Percentiles rank a stretch among this genome's conserved stretches.
Conservation (phyloP, 2,888 invertebrate species). For the Cosmia pyralina region DNA sequence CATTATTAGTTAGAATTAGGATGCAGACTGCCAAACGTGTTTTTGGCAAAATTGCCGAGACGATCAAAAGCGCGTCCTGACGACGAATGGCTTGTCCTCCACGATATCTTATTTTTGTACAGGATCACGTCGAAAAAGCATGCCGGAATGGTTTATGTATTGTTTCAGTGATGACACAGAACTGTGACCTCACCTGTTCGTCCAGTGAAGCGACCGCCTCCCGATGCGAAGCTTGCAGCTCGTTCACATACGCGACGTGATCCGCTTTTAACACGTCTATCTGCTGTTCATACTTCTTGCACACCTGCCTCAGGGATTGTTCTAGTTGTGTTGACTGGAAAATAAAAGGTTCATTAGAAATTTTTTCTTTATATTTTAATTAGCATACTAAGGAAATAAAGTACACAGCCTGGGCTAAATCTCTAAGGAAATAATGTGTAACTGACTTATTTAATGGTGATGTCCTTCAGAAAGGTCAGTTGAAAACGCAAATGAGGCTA, state of each 20-base stretch:
- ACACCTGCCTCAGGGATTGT: conserved; percentile 74
- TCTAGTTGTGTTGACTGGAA: conserved; percentile 78
- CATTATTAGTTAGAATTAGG: too few species aligned
- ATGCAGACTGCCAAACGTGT: neutral
- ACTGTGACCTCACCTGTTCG: conserved; percentile 75
- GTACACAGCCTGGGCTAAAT: too few species aligned
- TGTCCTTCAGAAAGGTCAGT: too few species aligned
- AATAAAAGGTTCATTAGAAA: conserved; percentile 34
- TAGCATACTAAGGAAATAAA: too few species aligned
- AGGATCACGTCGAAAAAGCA: neutral
- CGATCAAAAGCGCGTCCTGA: neutral
- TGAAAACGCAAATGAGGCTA: too few species aligned
- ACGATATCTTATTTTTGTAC: neutral
- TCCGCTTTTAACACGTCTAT: conserved; percentile 83
- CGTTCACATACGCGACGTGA: conserved; percentile 82
- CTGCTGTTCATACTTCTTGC: conserved; percentile 79
- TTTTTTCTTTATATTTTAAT: neutral
- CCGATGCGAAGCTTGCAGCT: conserved; percentile 84
- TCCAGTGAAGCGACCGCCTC: conserved; percentile 84
- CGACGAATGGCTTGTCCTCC: neutral
- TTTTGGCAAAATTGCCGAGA: neutral
- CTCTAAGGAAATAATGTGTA: too few species aligned
- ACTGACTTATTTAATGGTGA: too few species aligned
- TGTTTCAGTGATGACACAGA: neutral
- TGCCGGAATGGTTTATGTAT: neutral